A percentile compares a stretch with the other conserved stretches of the same genome.
Evolutionary conservation across 2,113 vertebrate species (phyloP).

Genomic region (Nothoprocta pentlandii): DNA sequence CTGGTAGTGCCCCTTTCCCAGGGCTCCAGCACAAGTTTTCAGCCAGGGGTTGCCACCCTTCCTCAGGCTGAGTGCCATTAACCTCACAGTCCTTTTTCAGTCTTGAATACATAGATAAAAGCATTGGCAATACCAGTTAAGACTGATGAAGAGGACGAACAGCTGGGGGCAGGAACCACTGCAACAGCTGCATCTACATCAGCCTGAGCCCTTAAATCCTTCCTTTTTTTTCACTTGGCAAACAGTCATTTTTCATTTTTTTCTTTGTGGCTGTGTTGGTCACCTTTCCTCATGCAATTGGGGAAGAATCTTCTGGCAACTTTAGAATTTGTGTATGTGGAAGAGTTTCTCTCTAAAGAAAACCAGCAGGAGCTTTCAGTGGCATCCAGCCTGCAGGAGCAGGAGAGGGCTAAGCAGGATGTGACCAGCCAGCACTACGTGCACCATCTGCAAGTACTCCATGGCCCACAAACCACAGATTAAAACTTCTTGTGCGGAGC

Average conservation of each 20-base stretch:
- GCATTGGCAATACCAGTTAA: not conserved
- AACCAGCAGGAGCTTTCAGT: not conserved
- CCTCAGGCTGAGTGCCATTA: not conserved
- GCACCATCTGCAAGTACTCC: constrained; percentile 25
- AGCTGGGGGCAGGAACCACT: not conserved
- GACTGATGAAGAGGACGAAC: not conserved
- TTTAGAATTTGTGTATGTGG: not conserved
- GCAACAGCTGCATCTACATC: not conserved
- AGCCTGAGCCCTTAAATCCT: not conserved
- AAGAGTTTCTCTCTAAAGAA: constrained; percentile 9
- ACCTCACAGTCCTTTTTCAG: not conserved
- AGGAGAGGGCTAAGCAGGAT: not conserved
- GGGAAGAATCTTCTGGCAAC: not conserved
- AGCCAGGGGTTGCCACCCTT: not conserved
- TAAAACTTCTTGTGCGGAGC: not conserved
- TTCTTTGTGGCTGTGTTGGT: not conserved
- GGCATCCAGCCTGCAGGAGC: constrained; percentile 35
- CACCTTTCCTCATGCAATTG: not conserved
- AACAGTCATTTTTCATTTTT: accelerated
- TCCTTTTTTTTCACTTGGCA: accelerated
- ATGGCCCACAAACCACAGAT: not conserved
- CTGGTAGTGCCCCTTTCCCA: not conserved
- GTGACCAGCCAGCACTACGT: not conserved
- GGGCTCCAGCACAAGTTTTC: not conserved
- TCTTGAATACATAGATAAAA: not conserved